A percentile compares a stretch with the other conserved stretches of the same genome.
phyloP scores from a whole-genome alignment of 2,888 invertebrate species.

The Athalia rosae region DNA sequence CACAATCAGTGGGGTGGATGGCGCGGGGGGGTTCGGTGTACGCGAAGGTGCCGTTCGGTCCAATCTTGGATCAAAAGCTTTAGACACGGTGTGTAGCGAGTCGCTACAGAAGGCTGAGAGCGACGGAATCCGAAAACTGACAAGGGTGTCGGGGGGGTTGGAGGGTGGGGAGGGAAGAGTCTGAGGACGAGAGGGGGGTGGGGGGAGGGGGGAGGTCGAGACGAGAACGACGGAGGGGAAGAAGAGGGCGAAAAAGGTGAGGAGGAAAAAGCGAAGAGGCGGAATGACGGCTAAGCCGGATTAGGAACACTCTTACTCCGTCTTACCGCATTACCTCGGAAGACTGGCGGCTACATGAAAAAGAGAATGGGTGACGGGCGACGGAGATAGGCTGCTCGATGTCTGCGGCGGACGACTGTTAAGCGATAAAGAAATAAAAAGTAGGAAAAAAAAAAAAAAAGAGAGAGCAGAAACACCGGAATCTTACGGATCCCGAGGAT shows the following conservation, averaged over 20 bases:
- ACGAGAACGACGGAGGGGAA: neutral
- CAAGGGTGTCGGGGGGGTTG: slow-evolving; percentile 27
- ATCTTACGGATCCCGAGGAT: slow-evolving; percentile 12
- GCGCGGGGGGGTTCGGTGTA: slow-evolving; percentile 42
- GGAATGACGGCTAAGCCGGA: slow-evolving; percentile 54
- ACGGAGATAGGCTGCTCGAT: slow-evolving; percentile 15
- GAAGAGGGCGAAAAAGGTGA: slow-evolving; percentile 23
- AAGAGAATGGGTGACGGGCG: slow-evolving; percentile 3
- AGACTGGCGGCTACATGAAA: slow-evolving; percentile 14
- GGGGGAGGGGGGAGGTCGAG: slow-evolving; percentile 9
- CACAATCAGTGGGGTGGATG: neutral
- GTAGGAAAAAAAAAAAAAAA: neutral
- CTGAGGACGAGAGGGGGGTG: no score
- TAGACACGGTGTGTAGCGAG: slow-evolving; percentile 47
- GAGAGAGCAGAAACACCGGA: slow-evolving; percentile 9
- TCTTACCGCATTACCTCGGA: slow-evolving; percentile 40
- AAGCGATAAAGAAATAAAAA: neutral
- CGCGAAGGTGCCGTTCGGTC: slow-evolving; percentile 40
- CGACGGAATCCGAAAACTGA: slow-evolving; percentile 38
- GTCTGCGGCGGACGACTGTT: slow-evolving; percentile 25
- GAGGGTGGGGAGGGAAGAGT: neutral
- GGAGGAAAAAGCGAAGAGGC: slow-evolving; percentile 41
- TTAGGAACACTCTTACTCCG: slow-evolving; percentile 56
- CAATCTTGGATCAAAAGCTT: slow-evolving; percentile 63
- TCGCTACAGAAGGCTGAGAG: slow-evolving; percentile 36